phyloP scores from a whole-genome alignment of 2,888 invertebrate genomes.

The Nineta flava region DNA sequence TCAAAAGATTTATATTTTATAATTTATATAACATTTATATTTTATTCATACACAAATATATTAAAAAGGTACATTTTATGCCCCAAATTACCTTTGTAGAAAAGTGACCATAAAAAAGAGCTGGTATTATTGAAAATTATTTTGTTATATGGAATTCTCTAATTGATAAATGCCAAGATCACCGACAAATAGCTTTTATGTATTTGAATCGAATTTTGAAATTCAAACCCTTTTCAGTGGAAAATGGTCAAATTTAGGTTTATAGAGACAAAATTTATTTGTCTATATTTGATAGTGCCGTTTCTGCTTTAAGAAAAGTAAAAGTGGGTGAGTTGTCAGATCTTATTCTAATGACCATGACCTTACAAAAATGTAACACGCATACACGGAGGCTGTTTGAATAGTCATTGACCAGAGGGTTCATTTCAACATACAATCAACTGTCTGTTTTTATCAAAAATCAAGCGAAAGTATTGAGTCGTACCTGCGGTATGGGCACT shows the following conservation, averaged over 20 bases:
- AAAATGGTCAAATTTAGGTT: no score
- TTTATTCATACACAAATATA: no score
- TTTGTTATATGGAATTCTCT: neutral
- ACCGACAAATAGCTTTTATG: neutral
- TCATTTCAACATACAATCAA: neutral
- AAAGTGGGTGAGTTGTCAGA: no score
- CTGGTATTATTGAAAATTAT: neutral
- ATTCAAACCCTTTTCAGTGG: no score
- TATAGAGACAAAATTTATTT: no score
- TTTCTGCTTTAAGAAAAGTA: neutral
- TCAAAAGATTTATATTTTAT: no score
- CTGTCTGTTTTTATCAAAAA: neutral
- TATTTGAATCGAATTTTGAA: neutral
- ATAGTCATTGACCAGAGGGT: no score
- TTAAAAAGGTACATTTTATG: no score
- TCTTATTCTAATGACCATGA: neutral
- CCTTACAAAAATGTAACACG: neutral
- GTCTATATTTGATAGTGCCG: no score
- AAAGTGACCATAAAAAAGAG: no score
- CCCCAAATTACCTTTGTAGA: no score
- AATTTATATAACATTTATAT: no score
- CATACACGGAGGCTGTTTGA: neutral
- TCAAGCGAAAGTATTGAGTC: neutral
- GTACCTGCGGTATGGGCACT: neutral
- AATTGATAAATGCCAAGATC: constrained; percentile 1